These are phyloP conservation scores for Drosophila mojavensis DNA, from an alignment of 1,140 invertebrate species.

Conservation along the genomic window DNA sequence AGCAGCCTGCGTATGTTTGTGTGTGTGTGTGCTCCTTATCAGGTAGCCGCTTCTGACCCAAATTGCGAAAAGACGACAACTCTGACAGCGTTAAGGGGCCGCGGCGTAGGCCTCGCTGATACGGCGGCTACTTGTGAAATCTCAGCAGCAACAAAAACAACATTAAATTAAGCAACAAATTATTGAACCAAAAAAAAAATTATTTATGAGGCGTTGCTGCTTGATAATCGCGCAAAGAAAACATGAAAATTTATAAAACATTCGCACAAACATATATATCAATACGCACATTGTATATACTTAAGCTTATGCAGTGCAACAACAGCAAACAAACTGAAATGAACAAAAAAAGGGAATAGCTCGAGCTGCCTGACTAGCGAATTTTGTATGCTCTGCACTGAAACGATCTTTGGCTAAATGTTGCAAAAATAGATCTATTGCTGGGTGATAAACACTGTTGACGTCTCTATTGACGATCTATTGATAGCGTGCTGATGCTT, in stretches of 20 bases:
- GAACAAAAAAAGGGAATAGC: constrained; percentile 43
- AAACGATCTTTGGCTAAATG: too few relatives aligned
- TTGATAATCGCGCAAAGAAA: constrained; percentile 52
- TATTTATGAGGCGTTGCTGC: constrained; percentile 47
- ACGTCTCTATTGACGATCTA: too few relatives aligned
- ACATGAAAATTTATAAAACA: constrained; percentile 21
- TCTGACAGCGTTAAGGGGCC: constrained; percentile 33
- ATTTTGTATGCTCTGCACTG: too few relatives aligned
- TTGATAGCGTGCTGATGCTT: too few relatives aligned
- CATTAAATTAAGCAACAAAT: constrained; percentile 76
- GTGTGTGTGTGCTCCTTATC: constrained; percentile 51
- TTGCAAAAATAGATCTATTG: too few relatives aligned
- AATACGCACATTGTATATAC: not conserved
- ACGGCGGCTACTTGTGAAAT: constrained; percentile 66
- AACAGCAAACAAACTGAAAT: constrained; percentile 30
- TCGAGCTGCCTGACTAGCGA: too few relatives aligned
- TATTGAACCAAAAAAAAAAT: constrained; percentile 68
- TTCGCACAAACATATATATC: not conserved
- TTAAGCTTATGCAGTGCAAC: not conserved
- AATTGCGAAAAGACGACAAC: constrained; percentile 61
- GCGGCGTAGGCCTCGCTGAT: constrained; percentile 53
- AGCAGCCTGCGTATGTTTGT: too few relatives aligned
- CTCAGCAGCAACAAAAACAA: constrained; percentile 39
- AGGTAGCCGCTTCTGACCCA: constrained; percentile 74
- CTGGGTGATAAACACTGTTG: too few relatives aligned